A percentile compares a stretch with the other conserved stretches of the same genome.
These are phyloP conservation scores for Corella eumyota DNA, from an alignment of 23 tunicate species.

Conservation along the genomic window DNA sequence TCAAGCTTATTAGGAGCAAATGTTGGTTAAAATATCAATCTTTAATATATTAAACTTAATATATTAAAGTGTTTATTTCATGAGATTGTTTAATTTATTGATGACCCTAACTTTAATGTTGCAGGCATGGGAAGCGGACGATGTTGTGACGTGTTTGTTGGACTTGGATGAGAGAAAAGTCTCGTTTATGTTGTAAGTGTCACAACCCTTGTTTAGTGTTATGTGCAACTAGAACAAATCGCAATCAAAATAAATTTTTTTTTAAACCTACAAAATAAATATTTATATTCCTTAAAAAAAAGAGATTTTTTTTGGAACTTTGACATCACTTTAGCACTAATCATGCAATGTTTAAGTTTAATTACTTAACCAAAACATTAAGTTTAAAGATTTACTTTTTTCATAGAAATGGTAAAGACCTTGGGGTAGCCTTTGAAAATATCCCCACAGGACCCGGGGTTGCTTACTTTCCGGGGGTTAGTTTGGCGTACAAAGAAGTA, in stretches of 20 bases:
- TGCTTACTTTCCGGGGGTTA: constrained; percentile 85
- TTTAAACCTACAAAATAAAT: neutral
- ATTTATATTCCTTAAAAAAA: neutral
- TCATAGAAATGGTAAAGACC: constrained; percentile 71
- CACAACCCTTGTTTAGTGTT: neutral
- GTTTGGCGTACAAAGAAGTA: constrained; percentile 79
- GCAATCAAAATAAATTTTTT: neutral
- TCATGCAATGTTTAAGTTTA: neutral
- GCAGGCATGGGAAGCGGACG: constrained; percentile 87
- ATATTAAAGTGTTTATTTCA: no score
- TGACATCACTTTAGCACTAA: neutral
- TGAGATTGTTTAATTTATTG: no score
- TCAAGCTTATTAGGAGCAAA: no score
- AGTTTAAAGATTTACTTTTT: no score
- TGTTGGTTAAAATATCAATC: no score
- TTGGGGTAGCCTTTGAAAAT: constrained; percentile 73
- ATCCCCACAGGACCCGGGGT: constrained; percentile 77
- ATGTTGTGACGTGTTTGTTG: constrained; percentile 77
- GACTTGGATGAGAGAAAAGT: constrained; percentile 74
- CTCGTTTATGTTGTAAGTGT: constrained; percentile 63
- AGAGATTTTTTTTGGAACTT: neutral
- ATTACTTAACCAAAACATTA: neutral
- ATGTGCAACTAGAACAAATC: no score
- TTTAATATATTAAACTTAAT: no score
- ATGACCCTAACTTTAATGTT: neutral